phyloP scores from a whole-genome alignment of 2,888 invertebrate genomes.

The Girardia tigrina region DNA sequence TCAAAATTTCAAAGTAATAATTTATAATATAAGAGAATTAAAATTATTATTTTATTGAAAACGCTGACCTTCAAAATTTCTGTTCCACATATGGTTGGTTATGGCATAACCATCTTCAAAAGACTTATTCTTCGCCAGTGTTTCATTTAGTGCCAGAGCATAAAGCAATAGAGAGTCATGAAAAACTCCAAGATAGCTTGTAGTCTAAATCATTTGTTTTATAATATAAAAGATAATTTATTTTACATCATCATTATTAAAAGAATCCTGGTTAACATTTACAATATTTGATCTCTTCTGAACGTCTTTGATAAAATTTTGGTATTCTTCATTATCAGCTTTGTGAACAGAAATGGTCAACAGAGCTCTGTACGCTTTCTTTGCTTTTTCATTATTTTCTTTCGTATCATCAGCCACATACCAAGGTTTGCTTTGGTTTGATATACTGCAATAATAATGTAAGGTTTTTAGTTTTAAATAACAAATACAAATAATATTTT shows the following conservation, averaged over 20 bases:
- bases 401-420: constrained; percentile 63
- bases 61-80: constrained; percentile 69
- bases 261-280: too few species aligned
- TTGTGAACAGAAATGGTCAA: constrained; percentile 69
- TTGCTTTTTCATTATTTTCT: constrained; percentile 68
- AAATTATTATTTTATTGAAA: too few species aligned
- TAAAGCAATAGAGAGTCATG: constrained; percentile 82
- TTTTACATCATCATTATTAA: too few species aligned
- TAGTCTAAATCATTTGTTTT: constrained; percentile 54
- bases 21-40: too few species aligned
- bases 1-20: too few species aligned
- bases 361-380: constrained; percentile 69
- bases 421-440: constrained; percentile 63
- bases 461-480: too few species aligned
- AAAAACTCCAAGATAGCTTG: constrained; percentile 74
- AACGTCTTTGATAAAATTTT: constrained; percentile 63
- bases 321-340: constrained; percentile 60
- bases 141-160: constrained; percentile 70
- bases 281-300: constrained; percentile 43
- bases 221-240: too few species aligned
- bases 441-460: too few species aligned
- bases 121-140: constrained; percentile 52
- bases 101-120: constrained; percentile 62
- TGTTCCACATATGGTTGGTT: constrained; percentile 66
- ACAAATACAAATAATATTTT: too few species aligned